These are phyloP conservation scores for Mongoloraphidia duomilia DNA, from an alignment of 2,888 invertebrate species.

Conservation along the genomic window DNA sequence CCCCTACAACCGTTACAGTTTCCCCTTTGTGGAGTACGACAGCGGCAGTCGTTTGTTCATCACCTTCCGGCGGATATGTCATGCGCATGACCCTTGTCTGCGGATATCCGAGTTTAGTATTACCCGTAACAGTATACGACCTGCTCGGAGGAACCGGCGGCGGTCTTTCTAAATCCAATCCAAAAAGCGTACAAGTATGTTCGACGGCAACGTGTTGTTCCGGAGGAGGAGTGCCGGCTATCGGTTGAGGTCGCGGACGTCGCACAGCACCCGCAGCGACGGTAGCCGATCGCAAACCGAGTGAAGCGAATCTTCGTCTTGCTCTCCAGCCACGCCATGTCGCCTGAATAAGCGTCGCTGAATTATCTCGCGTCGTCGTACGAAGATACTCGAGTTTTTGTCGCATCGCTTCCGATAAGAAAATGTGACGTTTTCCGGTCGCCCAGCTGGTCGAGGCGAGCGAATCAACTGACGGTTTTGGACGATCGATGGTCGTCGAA, in stretches of 20 bases:
- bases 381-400: constrained; percentile 78
- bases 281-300: constrained; percentile 28
- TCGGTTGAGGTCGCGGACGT: constrained; percentile 78
- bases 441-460: constrained; percentile 57
- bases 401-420: constrained; percentile 83
- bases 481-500: constrained; percentile 22
- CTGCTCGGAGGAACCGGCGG: constrained; percentile 85
- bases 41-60: constrained; percentile 37
- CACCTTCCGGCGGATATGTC: constrained; percentile 54
- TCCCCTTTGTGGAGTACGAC: constrained; percentile 65
- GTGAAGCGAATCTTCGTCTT: constrained; percentile 51
- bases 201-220: constrained; percentile 73
- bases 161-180: constrained; percentile 79
- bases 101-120: constrained; percentile 83
- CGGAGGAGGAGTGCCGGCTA: constrained; percentile 76
- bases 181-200: constrained; percentile 80
- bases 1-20: constrained; percentile 74
- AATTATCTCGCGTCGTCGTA: constrained; percentile 58
- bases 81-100: constrained; percentile 84
- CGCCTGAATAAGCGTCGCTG: constrained; percentile 72
- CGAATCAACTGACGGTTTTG: constrained; percentile 41
- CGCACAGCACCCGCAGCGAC: constrained; percentile 30
- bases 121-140: constrained; percentile 79
- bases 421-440: constrained; percentile 83
- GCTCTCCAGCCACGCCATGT: constrained; percentile 73